Evolutionary conservation across 2,113 vertebrate genomes (phyloP), one percentile per base, ranked within the genome.

Genomic region (Mustelus asterias): DNA sequence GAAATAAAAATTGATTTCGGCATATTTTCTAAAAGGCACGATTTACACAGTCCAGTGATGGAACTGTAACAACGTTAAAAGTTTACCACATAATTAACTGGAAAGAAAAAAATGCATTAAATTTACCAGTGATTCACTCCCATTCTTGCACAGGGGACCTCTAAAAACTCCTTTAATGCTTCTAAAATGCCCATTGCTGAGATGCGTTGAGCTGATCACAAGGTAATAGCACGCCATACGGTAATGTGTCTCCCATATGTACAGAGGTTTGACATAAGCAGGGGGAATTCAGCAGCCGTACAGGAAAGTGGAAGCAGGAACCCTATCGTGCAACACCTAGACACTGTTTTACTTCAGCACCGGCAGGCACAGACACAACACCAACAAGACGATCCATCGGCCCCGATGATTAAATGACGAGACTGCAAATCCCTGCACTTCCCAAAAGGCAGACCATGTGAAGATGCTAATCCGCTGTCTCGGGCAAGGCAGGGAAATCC

Each of bases 201-300:
- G 98, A 97, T 99, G 99, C 96, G 99, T 99, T 96, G 99, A 99
- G 98, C 99, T 99, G 98, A 99, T 99, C 96, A 99, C 99, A 98
- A 99, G 98, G 98, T 99, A 99, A 96, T 98, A 98, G 97, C 99
- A 99, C 98, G 99, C 98, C 99, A 99, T 99, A 96, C 96, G 96
- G 96, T 96, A 96, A 97, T 96, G 90, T 96, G 96, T 97, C 97
- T 96, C 96, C 97, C 97, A 97, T 97, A 92, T 67, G 96, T 94
- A 58, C 92, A 70, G 97, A 93, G 54, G 95, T 78, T 96, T 95
- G 65, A 72, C 67, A 95, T 76, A 95, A 29, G 69, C 94, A 72
- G 94, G 65, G 94, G 94, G 94, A 48, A 48, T 72, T 95, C 94
- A 95, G 69, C 96, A 97, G 97, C 96, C 97, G 97, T 95, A 96